Evolutionary conservation across 30 jellyfish, hydroid and myxozoan genomes (phyloP), one percentile per base, ranked within the genome.

Genomic region (Chrysaora quinquecirrha): DNA sequence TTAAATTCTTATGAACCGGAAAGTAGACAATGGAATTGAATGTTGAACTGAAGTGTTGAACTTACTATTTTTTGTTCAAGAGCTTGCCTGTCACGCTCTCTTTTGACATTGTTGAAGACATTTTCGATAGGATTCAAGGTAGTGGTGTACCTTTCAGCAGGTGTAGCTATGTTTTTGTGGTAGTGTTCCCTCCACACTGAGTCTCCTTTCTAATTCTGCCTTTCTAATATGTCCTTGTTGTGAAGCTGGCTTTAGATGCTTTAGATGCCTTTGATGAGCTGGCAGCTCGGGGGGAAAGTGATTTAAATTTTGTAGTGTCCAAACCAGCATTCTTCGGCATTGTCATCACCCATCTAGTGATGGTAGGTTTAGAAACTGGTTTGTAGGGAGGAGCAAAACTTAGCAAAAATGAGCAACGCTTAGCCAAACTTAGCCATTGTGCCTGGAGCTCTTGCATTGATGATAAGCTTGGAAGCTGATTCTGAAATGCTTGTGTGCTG

Each of bases 391-490:
- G 12, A 29, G 21, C 7, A 31, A 22, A 11, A n/a, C 19, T 60
- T 60, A 4, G 72, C n/a, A 22, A 9, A 22, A 22, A 60, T 3
- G 52, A 30, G 30, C 25, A 19, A n/a, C 9, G 32, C 72, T 60
- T 60, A 60, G 32, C 32, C 28, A 60, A 60, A 60, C 9, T n/a
- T 6, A 25, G 22, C 23, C 72, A 23, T 38, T 7, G 80, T 18
- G 47, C 80, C 85, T 38, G 32, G 48, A 31, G 75, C 52, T 38
- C 80, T 73, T 11, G 80, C 85, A 20, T 73, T 73, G 34, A 48
- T 9, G 85, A 73, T 73, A 73, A 73, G 47, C 75, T 43, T 48
- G 21, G 80, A 43, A 73, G 84, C 84, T 25, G 46, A 19, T 22
- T 71, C 84, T 71, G 84, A 46, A 31, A 71, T 71, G 25, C 60